phyloP scores from a whole-genome alignment of 2,888 invertebrate genomes.

The Philereme vetulata region DNA sequence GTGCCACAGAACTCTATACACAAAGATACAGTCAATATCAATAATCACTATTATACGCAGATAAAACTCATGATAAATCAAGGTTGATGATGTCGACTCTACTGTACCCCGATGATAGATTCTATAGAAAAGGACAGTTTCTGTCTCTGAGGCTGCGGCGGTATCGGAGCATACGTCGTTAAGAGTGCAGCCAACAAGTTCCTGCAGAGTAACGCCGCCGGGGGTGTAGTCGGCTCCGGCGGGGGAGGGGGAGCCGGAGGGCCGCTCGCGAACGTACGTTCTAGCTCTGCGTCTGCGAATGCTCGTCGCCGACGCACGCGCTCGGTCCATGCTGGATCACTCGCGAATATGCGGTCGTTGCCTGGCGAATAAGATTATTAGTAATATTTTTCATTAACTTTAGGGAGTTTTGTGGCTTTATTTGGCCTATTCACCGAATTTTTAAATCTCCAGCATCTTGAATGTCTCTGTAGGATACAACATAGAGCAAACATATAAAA shows the following conservation, averaged over 20 bases:
- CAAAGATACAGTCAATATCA: too few species aligned
- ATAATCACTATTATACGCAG: too few species aligned
- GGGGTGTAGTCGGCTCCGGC: conserved; percentile 44
- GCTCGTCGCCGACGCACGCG: conserved; percentile 82
- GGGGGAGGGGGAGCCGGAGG: conserved; percentile 33
- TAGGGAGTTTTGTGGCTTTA: too few species aligned
- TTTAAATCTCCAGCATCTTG: neutral
- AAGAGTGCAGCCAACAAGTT: conserved; percentile 73
- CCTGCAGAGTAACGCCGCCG: conserved; percentile 76
- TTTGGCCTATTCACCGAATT: too few species aligned
- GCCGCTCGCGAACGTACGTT: conserved; percentile 64
- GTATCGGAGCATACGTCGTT: conserved; percentile 65
- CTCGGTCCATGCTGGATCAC: conserved; percentile 79
- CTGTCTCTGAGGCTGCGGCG: conserved; percentile 57
- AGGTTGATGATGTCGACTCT: conserved; percentile 28
- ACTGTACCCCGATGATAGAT: conserved; percentile 87
- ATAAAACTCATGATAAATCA: neutral
- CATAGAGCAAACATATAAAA: conserved; percentile 37
- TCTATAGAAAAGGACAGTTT: conserved; percentile 87
- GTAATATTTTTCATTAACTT: neutral
- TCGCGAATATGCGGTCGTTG: conserved; percentile 47
- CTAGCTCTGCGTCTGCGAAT: conserved; percentile 88
- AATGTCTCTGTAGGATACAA: conserved; percentile 32
- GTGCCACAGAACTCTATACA: too few species aligned
- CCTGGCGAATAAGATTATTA: conserved; percentile 40